A percentile compares a stretch with the other conserved stretches of the same genome.
phyloP scores from a whole-genome alignment of 2,113 vertebrate genomes.

The Albula glossodonta region DNA sequence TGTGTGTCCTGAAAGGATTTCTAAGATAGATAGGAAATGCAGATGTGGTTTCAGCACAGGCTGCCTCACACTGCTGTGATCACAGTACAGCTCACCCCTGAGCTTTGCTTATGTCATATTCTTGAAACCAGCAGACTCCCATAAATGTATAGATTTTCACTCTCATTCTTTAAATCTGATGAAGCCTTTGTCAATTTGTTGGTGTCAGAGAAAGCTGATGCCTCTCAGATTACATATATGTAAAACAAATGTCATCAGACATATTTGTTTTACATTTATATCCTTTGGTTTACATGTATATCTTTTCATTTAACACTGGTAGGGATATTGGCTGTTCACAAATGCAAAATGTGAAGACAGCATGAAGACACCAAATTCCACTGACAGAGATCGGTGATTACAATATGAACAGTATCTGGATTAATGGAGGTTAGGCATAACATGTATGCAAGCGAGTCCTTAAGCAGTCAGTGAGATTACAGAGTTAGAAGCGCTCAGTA shows the following conservation, averaged over 20 bases:
- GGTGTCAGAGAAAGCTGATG: slow-evolving; percentile 18
- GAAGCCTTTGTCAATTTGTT: not conserved
- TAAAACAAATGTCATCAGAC: not conserved
- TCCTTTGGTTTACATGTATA: not conserved
- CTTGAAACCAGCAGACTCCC: not conserved
- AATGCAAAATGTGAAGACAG: not conserved
- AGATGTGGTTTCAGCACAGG: not conserved
- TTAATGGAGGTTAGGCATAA: not conserved
- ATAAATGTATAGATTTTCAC: not conserved
- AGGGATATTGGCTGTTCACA: not conserved
- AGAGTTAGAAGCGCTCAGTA: not conserved
- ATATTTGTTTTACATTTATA: not conserved
- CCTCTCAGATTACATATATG: not conserved
- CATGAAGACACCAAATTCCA: not conserved
- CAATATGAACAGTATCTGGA: too few species aligned
- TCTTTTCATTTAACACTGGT: not conserved
- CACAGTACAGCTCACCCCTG: not conserved
- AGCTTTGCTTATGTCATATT: not conserved
- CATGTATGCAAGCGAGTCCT: not conserved
- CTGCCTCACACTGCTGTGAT: not conserved
- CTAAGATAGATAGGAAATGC: not conserved
- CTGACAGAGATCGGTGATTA: not conserved
- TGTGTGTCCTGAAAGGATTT: not conserved
- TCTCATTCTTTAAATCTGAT: not conserved
- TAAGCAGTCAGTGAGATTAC: not conserved